Evolutionary conservation across 1,140 invertebrate genomes (phyloP).

Genomic region (Chionoecetes opilio): DNA sequence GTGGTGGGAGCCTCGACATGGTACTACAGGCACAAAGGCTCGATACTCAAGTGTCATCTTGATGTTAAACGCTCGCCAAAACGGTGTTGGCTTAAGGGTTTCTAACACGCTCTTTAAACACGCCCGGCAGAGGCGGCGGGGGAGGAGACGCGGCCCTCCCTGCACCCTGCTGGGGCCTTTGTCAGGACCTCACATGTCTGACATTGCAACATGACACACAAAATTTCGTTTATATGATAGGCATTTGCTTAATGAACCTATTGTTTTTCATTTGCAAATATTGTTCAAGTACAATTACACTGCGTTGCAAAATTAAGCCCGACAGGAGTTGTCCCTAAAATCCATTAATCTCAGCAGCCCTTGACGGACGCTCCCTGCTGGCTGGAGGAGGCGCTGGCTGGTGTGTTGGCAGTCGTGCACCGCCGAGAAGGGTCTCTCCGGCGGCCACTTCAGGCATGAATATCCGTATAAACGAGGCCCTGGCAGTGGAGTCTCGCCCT

Average conservation of each 20-base stretch:
- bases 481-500: constrained; percentile 69
- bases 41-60: constrained; percentile 57
- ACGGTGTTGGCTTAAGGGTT: constrained; percentile 60
- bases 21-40: constrained; percentile 57
- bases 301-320: background rate
- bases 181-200: constrained; percentile 16
- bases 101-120: constrained; percentile 63
- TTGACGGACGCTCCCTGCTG: background rate
- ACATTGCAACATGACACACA: background rate
- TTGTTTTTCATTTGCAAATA: constrained; percentile 31
- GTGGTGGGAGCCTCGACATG: constrained; percentile 39
- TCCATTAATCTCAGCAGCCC: background rate
- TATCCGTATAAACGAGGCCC: constrained; percentile 72
- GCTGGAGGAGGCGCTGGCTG: background rate
- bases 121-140: background rate
- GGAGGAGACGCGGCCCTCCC: background rate
- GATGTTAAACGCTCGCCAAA: constrained; percentile 62
- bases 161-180: background rate
- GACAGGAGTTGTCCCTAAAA: background rate
- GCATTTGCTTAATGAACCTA: constrained; percentile 20
- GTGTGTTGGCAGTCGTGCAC: constrained; percentile 55
- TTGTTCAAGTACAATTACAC: constrained; percentile 20
- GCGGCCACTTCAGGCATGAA: constrained; percentile 69
- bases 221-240: background rate
- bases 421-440: constrained; percentile 58